phyloP scores from a whole-genome alignment of 2,797 vertebrate genomes.

The Adrianichthys oophorus region DNA sequence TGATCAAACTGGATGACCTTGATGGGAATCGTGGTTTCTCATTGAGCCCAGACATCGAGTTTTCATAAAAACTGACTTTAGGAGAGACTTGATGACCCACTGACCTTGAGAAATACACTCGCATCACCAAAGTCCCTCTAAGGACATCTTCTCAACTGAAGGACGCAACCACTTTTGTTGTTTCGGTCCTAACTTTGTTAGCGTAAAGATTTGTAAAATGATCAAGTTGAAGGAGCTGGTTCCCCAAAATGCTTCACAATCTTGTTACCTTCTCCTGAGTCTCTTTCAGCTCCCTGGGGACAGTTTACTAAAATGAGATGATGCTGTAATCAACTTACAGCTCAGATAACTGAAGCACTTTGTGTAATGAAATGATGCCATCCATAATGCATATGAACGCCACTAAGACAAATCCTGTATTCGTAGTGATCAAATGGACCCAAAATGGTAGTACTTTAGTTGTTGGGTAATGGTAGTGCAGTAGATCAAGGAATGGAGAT shows the following conservation, averaged over 20 bases:
- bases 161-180: slow-evolving; percentile 22
- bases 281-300: slow-evolving; percentile 68
- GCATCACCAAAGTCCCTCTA: slow-evolving; percentile 23
- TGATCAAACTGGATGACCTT: slow-evolving; percentile 61
- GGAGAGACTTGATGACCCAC: slow-evolving; percentile 16
- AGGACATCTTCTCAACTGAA: slow-evolving; percentile 33
- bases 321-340: slow-evolving; percentile 74
- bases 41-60: slow-evolving; percentile 26
- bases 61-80: slow-evolving; percentile 29
- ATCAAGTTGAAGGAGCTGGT: slow-evolving; percentile 44
- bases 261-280: slow-evolving; percentile 67
- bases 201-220: slow-evolving; percentile 56
- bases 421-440: slow-evolving; percentile 38
- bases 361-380: slow-evolving; percentile 71
- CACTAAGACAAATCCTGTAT: slow-evolving; percentile 30
- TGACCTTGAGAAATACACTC: slow-evolving; percentile 28
- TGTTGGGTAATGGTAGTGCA: slow-evolving; percentile 26
- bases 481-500: slow-evolving; percentile 23
- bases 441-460: slow-evolving; percentile 35
- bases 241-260: slow-evolving; percentile 66
- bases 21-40: slow-evolving; percentile 29
- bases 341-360: slow-evolving; percentile 69
- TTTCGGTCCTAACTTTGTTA: slow-evolving; percentile 59
- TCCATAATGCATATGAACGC: slow-evolving; percentile 30
- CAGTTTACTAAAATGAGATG: slow-evolving; percentile 63